Base-by-base conservation (phyloP, 2,113 vertebrate genomes). In the Arothron firmamentum region DNA sequence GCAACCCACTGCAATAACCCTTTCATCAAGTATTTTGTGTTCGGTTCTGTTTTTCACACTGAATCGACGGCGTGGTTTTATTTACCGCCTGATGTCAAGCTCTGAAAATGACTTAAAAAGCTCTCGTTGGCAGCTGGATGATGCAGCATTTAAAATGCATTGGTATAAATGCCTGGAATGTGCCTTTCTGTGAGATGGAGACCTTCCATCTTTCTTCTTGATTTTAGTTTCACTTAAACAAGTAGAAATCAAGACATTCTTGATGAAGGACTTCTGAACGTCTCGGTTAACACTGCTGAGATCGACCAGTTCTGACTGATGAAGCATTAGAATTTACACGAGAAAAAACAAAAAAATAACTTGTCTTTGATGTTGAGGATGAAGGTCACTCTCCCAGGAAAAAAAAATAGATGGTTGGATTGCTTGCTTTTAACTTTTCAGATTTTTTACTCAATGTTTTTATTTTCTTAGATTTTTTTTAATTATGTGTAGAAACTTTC, bases 1-100 rank as follows among this genome's bases (percentile, higher is more conserved):
- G 81, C 74, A 75, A 79, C 75, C 52, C 56, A 67, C 19, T 66
- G 78, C 69, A 77, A 73, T 23, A 58, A 50, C 47, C 8, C 49
- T 51, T 70, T 62, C 70, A 65, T 43, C 16, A 61, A 58, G 67
- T 45, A 4, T 14, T 45, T 1, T 17, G 17, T 49, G 71, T 47
- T 61, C 4, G 53, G 18, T 20, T 49, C n/a, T 18, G 47, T 18
- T 49, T 17, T 67, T 56, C 17, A 41, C 63, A 19, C 31, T 4
- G 46, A 51, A 69, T 64, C 62, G 74, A 67, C 70, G 65, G 12
- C 45, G 31, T 20, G 9, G 45, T 46, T 28, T 62, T 59, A 43
- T 70, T 65, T 54, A 58, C 20, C 60, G 19, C 42, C 17, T 51
- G 11, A 56, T 41, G 56, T 62, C 54, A 62, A 56, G 53, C 46